Evolutionary conservation across 1,140 invertebrate species (phyloP).

Genomic region (Rhopalosiphum padi): DNA sequence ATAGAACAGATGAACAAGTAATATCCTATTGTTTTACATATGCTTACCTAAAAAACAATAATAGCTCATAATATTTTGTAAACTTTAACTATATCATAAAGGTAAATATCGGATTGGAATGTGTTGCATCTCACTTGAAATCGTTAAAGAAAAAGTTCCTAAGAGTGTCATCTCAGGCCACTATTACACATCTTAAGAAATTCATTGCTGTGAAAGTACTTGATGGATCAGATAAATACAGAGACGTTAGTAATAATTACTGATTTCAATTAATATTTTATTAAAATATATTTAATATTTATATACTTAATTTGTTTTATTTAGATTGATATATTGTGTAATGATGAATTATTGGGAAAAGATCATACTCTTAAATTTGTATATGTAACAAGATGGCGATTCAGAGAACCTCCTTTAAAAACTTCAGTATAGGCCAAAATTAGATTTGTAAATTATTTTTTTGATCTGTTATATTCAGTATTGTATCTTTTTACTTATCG

Average conservation of each 20-base stretch:
- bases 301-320: conserved; percentile 62
- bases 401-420: conserved; percentile 87
- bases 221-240: conserved; percentile 89
- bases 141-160: conserved; percentile 89
- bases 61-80: not conserved
- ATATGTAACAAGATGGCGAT: conserved; percentile 95
- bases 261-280: not conserved
- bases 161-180: conserved; percentile 93
- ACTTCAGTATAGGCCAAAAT: conserved; percentile 81
- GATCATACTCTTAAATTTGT: conserved; percentile 99
- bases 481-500: not conserved
- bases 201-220: conserved; percentile 96
- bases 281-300: not conserved
- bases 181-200: conserved; percentile 96
- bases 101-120: conserved; percentile 90
- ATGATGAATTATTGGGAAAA: conserved; percentile 96
- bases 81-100: conserved; percentile 61
- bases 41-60: not conserved
- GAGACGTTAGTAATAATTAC: conserved; percentile 78
- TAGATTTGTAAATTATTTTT: conserved; percentile 69
- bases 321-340: conserved; percentile 97
- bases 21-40: not conserved
- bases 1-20: conserved; percentile 94
- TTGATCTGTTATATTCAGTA: not conserved
- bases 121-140: conserved; percentile 82